Evolutionary conservation across 92 coral and sea anemone genomes (phyloP).

Genomic region (Blastomussa wellsi): DNA sequence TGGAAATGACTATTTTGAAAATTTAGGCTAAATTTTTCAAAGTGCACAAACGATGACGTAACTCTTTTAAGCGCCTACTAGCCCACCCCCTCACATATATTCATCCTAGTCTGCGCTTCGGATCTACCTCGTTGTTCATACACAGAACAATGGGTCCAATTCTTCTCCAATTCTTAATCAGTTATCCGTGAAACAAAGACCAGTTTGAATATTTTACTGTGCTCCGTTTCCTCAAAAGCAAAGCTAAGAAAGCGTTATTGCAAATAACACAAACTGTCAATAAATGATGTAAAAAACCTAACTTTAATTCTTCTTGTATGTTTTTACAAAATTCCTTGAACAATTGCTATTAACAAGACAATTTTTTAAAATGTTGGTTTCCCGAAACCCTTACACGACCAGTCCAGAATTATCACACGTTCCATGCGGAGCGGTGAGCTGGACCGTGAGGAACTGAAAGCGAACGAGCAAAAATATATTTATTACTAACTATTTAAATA

Average conservation of each 20-base stretch:
- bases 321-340: conserved; percentile 6
- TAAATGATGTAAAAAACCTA: conserved; percentile 9
- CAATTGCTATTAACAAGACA: neutral
- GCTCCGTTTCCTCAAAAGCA: too few relatives aligned
- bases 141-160: too few relatives aligned
- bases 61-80: too few relatives aligned
- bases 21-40: too few relatives aligned
- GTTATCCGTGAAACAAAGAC: too few relatives aligned
- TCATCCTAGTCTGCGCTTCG: too few relatives aligned
- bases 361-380: neutral
- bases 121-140: too few relatives aligned
- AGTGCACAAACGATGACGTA: too few relatives aligned
- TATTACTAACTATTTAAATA: neutral
- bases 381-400: neutral
- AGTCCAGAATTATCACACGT: neutral
- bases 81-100: too few relatives aligned
- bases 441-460: neutral
- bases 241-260: neutral
- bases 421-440: neutral
- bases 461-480: neutral
- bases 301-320: conserved; percentile 6
- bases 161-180: too few relatives aligned
- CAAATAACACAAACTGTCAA: neutral
- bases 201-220: too few relatives aligned
- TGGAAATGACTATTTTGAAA: too few relatives aligned